Evolutionary conservation across 2,888 invertebrate species (phyloP), one percentile per base, ranked within the genome.

Genomic region (Hybos culiciformis): DNA sequence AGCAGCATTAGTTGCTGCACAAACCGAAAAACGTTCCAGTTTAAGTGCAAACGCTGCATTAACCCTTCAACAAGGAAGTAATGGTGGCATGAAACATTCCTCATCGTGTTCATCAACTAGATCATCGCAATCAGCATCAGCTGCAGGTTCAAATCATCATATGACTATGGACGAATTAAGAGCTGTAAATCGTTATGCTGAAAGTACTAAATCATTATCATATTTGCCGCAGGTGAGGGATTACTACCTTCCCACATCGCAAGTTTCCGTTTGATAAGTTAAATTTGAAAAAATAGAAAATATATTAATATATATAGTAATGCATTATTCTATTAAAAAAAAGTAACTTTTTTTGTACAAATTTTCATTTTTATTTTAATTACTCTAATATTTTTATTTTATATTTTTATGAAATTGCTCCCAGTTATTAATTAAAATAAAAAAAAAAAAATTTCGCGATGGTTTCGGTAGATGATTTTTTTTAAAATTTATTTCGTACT

Each of bases 171-270:
- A 88, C 53, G 87, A 88, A 63, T 70, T 88, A 41, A 72, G 85
- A 50, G 86, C 83, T 48, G 83, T 88, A 55, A 88, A 90, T 72
- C 79, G 83, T 58, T 88, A 88, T 66, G 88, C 88, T 18, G 90
- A 90, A 70, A 88, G 87, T 67, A 90, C 88, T 47, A 84, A 86
- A 67, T 87, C 87, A 66, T 77, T 91, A 58, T 85, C 87, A 57
- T 91, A 86, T 68, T 74, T 92, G 59, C 90, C 90, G 51, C 86
- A 86, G 81, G 90, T 90, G 75, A 70, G 70, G 65, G 63, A 68
- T 56, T 59, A 63, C 55, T 62, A 59, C 57, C 60, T 62, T 59
- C 57, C 59, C 52, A 60, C 59, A 55, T 61, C 63, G 54, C 59
- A 62, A 56, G 61, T 63, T 56, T 64, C 61, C 55, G 61, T 63